Evolutionary conservation across 2,797 vertebrate genomes (phyloP), one percentile per base, ranked within the genome.

Genomic region (Kryptolebias ocellatus): DNA sequence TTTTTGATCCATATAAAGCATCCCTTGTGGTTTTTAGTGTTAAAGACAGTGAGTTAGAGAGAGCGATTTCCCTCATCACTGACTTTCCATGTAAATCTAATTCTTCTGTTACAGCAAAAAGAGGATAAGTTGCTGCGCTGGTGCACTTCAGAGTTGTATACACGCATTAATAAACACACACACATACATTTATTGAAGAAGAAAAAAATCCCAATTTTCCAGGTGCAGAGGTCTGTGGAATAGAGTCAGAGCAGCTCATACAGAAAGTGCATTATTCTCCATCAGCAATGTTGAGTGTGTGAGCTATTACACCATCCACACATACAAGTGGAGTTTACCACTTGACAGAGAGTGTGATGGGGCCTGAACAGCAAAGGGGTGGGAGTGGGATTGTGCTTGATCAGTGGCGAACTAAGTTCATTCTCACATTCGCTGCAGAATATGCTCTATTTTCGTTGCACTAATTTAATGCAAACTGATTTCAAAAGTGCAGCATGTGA

Each of bases 171-270:
- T 68, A 70, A 67, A 68, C 52, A 78, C 61, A 61, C 58, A 20
- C 37, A 0, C 16, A 0, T 53, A 1, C 20, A 20, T 5, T 18
- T 70, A 46, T 63, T 6, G 63, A 69, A 14, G 24, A 42, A 49
- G 20, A 56, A 15, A 83, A 24, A 24, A 85, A 82, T 84, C 74
- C 80, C 52, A 83, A 90, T 90, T 90, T 90, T 87, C 82, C 87
- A 88, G 82, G 80, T 87, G 88, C 83, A 85, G 67, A 79, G 78
- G 74, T 84, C 82, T 84, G 82, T 83, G 72, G 84, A 89, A 86
- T 74, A 49, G 64, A 84, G 72, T 53, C 68, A 57, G 75, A 85
- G 76, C 64, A 76, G 75, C 84, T 90, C 81, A 68, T 52, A 64
- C 66, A 70, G 76, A 90, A 88, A 88, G 64, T 61, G 73, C 78